A percentile compares a stretch with the other conserved stretches of the same genome.
Conservation (phyloP, 2,113 vertebrate species). For the Mixornis gularis region DNA sequence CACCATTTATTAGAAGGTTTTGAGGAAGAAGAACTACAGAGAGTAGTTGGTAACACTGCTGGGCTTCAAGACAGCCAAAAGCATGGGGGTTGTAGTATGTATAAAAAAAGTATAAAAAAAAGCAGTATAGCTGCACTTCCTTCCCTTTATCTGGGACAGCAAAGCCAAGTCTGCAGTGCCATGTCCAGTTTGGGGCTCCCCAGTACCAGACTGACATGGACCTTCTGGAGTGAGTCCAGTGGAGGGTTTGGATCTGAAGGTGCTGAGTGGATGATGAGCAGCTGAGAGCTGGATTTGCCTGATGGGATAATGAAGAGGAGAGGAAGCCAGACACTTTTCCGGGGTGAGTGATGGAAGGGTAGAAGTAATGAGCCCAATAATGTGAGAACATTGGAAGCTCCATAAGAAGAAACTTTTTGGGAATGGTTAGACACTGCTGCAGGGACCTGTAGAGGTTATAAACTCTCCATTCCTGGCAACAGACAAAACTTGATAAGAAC, state of each 20-base stretch:
- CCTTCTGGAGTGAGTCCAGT: background rate
- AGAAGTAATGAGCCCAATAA: background rate
- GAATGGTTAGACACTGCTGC: too few species aligned
- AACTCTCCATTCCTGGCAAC: background rate
- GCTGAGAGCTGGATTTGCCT: background rate
- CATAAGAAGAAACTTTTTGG: background rate
- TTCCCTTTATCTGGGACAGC: background rate
- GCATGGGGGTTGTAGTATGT: background rate
- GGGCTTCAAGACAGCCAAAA: background rate
- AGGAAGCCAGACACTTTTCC: background rate
- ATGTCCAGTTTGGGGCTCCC: fast-evolving
- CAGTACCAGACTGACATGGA: background rate
- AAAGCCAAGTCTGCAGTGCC: background rate
- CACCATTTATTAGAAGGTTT: background rate
- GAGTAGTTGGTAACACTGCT: background rate
- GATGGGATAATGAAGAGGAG: background rate
- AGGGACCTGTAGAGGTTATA: background rate
- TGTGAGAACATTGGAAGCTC: background rate
- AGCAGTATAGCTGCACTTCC: background rate
- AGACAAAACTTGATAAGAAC: background rate
- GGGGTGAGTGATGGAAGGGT: background rate
- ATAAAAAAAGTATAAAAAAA: too few species aligned
- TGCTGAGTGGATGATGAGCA: background rate
- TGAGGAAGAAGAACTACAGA: background rate
- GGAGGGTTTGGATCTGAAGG: background rate